Base-by-base conservation (phyloP, 2,797 vertebrate species). In the Remorina albescens region DNA sequence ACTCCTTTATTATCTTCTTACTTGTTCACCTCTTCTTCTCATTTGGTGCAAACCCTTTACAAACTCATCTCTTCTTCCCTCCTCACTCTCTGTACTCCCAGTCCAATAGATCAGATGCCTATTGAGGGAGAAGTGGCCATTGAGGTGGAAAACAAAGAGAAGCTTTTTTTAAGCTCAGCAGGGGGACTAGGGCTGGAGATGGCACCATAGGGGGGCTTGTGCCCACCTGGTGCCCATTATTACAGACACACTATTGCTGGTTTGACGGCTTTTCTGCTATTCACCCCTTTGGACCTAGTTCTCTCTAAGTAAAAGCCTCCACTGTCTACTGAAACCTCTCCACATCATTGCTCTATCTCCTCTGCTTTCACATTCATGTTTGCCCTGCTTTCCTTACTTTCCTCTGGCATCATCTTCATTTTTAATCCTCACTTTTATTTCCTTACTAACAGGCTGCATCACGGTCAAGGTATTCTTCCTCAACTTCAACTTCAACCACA, bases 61-160 rank as follows among this genome's bases (percentile, higher is more conserved):
- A 59, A 68, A 61, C 50, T 18, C 73, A 67, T 69, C 39, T 42
- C 55, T 36, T 34, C 47, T 25, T 54, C 74, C 55, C 30, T 53
- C 49, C 65, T 47, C 37, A 2, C 16, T 67, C 21, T 70, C 54
- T 55, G 15, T 37, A n/a, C 49, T 76, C 49, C 68, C 44, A 54
- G 63, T 76, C 76, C 81, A 79, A 72, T 67, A 79, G 75, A 86
- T 85, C 80, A 81, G 50, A 80, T 71, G 65, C 71, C 60, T 64
- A 23, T 57, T 23, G 65, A 71, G 64, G 18, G 50, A 62, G 67
- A 66, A 50, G 64, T 30, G 18, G 57, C 61, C 59, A 81, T 74
- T 78, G 79, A 82, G 79, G 66, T 82, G 60, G 62, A 67, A 76
- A 78, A 81, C 76, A 88, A 82, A 83, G 67, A 70, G 32, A 36